These are phyloP conservation scores for Rhimphoctona megacephalus DNA, from an alignment of 2,888 invertebrate species.

Conservation along the genomic window DNA sequence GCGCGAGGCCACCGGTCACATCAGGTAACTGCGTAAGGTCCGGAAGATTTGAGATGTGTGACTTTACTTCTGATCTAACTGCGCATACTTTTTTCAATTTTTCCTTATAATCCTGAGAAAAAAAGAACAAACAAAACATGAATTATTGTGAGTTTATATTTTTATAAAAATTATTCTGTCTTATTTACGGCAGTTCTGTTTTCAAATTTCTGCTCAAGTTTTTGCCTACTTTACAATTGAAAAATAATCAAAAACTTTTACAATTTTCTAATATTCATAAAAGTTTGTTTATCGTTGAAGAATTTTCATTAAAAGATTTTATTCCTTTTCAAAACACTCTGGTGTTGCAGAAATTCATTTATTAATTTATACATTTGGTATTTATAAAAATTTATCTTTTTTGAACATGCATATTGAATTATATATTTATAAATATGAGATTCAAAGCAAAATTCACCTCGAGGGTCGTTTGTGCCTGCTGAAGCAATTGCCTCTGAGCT, in stretches of 20 bases:
- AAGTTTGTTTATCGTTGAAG: background rate
- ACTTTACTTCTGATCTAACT: conserved; percentile 95
- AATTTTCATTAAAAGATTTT: background rate
- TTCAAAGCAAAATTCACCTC: conserved; percentile 87
- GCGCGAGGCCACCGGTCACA: conserved; percentile 96
- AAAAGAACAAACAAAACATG: background rate
- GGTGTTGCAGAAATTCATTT: too few relatives aligned
- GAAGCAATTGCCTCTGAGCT: conserved; percentile 93
- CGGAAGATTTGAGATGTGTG: conserved; percentile 96
- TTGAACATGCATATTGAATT: too few relatives aligned
- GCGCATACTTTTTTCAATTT: conserved; percentile 94
- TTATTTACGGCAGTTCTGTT: background rate
- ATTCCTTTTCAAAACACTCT: background rate
- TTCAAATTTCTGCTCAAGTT: background rate
- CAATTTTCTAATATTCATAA: background rate
- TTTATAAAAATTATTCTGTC: background rate
- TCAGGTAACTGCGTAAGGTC: conserved; percentile 96
- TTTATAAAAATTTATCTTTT: too few relatives aligned
- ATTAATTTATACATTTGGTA: too few relatives aligned
- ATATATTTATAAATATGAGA: background rate
- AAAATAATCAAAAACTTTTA: background rate
- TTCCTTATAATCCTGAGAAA: conserved; percentile 93
- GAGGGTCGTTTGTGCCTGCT: conserved; percentile 94
- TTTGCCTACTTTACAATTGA: background rate
- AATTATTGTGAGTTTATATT: background rate